Conservation (phyloP, 1,140 invertebrate species). For the Brachionus manjavacas region DNA sequence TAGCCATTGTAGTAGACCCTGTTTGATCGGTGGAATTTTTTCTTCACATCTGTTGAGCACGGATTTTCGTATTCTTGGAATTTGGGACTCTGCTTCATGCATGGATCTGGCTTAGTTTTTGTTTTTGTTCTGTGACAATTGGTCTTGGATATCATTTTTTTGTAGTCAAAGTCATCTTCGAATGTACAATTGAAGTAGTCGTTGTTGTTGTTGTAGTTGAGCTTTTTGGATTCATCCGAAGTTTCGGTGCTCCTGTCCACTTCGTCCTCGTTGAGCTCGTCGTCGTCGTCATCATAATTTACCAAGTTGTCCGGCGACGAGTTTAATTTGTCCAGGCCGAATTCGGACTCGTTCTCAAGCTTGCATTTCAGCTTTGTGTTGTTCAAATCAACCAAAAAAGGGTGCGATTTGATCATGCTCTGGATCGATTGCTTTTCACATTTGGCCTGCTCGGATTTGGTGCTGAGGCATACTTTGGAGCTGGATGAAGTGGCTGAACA, state of each 20-base stretch:
- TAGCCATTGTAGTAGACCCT: not conserved
- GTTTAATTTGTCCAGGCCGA: not conserved
- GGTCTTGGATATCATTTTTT: not conserved
- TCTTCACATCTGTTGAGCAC: not conserved
- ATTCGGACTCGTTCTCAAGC: not conserved
- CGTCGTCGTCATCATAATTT: not conserved
- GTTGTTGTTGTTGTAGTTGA: conserved; percentile 13
- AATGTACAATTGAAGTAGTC: conserved; percentile 10
- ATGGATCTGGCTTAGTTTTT: not conserved
- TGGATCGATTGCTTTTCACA: conserved; percentile 6
- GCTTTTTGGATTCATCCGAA: not conserved
- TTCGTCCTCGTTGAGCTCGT: not conserved
- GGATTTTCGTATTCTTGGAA: not conserved
- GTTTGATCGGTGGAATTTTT: not conserved
- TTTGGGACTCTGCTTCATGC: not conserved
- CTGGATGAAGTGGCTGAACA: not conserved
- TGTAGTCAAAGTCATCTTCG: not conserved
- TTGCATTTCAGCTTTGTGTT: not conserved
- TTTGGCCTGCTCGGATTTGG: not conserved
- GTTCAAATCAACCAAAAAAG: not conserved
- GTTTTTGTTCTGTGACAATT: not conserved
- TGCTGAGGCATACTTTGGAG: not conserved
- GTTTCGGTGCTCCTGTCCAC: not conserved
- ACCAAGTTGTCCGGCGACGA: not conserved
- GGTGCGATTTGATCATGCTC: conserved; percentile 21